Percentiles rank a stretch among this genome's conserved stretches.
These are phyloP conservation scores for Patella pellucida DNA, from an alignment of 2,888 invertebrate genomes.

Conservation along the genomic window DNA sequence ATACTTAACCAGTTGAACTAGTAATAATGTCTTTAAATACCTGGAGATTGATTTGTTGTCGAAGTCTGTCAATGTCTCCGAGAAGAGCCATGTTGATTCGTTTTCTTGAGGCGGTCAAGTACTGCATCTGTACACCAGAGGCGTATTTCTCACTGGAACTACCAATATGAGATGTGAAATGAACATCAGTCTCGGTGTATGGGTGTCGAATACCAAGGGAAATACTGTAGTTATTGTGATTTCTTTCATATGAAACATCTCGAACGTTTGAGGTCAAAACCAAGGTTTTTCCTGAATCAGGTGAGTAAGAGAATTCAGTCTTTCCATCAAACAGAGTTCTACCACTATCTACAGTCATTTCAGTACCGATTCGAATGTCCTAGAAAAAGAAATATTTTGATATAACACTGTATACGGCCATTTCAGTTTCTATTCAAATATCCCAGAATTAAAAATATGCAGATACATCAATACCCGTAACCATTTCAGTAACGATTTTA, in stretches of 20 bases:
- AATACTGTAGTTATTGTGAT: conserved; percentile 48
- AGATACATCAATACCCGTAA: not conserved
- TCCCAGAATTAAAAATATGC: not conserved
- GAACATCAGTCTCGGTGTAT: conserved; percentile 49
- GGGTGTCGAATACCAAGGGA: conserved; percentile 51
- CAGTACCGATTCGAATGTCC: conserved; percentile 46
- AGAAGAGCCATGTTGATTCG: conserved; percentile 44
- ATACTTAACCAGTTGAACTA: too few species aligned
- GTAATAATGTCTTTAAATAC: conserved; percentile 28
- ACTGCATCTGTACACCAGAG: conserved; percentile 44
- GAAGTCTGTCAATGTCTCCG: conserved; percentile 43
- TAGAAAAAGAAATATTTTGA: conserved; percentile 24
- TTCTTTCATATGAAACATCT: conserved; percentile 40
- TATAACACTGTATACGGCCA: not conserved
- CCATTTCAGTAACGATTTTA: not conserved
- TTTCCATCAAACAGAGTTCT: conserved; percentile 48
- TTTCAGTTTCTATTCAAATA: not conserved
- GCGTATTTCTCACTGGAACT: conserved; percentile 38
- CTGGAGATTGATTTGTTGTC: conserved; percentile 43
- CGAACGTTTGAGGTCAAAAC: conserved; percentile 43
- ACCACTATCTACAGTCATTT: conserved; percentile 45
- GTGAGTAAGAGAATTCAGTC: conserved; percentile 47
- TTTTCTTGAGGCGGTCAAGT: conserved; percentile 44
- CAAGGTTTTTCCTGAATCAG: conserved; percentile 47
- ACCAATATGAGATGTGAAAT: conserved; percentile 44